phyloP scores from a whole-genome alignment of 2,888 invertebrate genomes.

The Tigriopus californicus region DNA sequence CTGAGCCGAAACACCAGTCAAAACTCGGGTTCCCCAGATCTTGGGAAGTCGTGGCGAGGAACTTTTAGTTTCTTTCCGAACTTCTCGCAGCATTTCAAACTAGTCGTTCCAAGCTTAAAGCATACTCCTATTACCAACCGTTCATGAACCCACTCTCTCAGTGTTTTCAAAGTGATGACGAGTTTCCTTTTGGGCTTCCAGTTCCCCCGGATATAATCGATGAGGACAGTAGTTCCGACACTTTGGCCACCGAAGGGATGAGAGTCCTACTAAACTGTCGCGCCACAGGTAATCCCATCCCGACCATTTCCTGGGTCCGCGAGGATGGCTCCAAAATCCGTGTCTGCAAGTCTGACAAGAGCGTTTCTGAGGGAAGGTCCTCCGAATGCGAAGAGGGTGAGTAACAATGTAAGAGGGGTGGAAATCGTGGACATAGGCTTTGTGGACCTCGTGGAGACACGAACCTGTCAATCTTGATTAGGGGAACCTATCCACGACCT shows the following conservation, averaged over 20 bases:
- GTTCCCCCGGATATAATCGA: constrained; percentile 29
- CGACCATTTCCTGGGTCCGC: constrained; percentile 77
- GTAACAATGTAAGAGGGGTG: too few species aligned
- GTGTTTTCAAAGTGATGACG: too few species aligned
- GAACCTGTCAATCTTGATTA: too few species aligned
- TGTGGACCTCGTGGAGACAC: too few species aligned
- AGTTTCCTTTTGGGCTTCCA: constrained; percentile 17
- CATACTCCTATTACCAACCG: neutral
- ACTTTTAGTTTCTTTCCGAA: too few species aligned
- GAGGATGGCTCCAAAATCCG: constrained; percentile 74
- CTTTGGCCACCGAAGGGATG: constrained; percentile 23
- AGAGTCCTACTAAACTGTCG: constrained; percentile 23
- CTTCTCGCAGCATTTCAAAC: neutral
- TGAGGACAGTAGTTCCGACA: constrained; percentile 27
- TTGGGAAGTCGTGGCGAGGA: too few species aligned
- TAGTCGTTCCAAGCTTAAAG: neutral
- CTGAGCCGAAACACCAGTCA: too few species aligned
- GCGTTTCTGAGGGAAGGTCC: too few species aligned
- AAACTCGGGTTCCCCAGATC: too few species aligned
- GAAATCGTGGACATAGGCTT: too few species aligned
- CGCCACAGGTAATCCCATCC: constrained; percentile 28
- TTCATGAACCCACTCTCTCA: neutral
- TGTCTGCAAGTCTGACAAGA: constrained; percentile 16
- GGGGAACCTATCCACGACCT: too few species aligned
- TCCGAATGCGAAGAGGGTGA: too few species aligned